Evolutionary conservation across 2,797 vertebrate genomes (phyloP), one percentile per base, ranked within the genome.

Genomic region (Girardinus metallicus): DNA sequence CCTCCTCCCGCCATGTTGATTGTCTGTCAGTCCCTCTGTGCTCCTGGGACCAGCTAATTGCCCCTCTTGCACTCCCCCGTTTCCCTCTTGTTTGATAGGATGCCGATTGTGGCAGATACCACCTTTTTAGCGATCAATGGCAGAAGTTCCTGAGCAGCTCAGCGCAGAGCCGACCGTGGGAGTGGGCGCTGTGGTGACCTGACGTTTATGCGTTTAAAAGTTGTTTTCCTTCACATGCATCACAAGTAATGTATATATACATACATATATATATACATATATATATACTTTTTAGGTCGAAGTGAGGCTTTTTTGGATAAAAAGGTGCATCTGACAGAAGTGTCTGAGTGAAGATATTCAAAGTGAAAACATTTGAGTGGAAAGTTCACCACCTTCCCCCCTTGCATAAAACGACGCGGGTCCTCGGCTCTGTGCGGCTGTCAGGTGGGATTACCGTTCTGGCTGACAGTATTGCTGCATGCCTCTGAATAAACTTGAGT

Each of bases 11-110:
- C 75, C 47, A 46, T 85, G 88, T 87, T 93, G 93, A 94, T 93
- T 79, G 88, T 92, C 89, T 94, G 95, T 96, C 95, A 95, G 87
- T 95, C 89, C 85, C 75, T 9, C 47, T 1, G 79, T 82, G 91
- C 94, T 94, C 94, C 77, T 89, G 91, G 95, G 95, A 95, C 81
- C 73, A 80, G 87, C 89, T 96, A 96, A 96, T 96, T 96, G 95
- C 95, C 92, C 88, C 91, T 93, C 91, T 93, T 92, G 93, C 94
- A 93, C 94, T 94, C 84, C 84, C 83, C 83, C 47, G 29, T 88
- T 86, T 80, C 83, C 81, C 87, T 90, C 84, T 66, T 4, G 77
- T 87, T 90, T 96, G 95, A 95, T 92, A 87, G 92, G 92, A 95
- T 95, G 94, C 94, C 95, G 83, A 96, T 95, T 88, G 89, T 85